Evolutionary conservation across 2,888 invertebrate species (phyloP).

Genomic region (Linyphia triangularis): DNA sequence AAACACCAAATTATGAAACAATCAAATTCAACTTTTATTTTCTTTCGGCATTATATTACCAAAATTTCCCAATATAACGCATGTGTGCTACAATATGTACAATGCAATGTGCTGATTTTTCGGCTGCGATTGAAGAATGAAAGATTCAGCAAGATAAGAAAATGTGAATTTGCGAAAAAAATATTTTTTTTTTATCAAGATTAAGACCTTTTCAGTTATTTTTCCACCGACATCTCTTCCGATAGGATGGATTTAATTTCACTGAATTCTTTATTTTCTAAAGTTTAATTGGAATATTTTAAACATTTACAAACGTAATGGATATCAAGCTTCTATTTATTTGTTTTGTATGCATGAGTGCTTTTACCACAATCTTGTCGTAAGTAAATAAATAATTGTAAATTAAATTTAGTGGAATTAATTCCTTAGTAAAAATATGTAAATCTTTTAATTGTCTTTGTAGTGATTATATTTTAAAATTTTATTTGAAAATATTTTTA

Average conservation of each 20-base stretch:
- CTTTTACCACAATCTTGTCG: not conserved
- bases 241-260: not conserved
- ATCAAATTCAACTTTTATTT: too few species aligned
- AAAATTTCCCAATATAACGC: not conserved
- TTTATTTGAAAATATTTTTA: too few species aligned
- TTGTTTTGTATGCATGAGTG: not conserved
- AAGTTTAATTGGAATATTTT: not conserved
- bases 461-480: too few species aligned
- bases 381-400: too few species aligned
- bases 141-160: not conserved
- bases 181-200: not conserved
- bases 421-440: too few species aligned
- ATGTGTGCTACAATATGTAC: not conserved
- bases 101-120: not conserved
- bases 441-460: too few species aligned
- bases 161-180: not conserved
- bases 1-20: too few species aligned
- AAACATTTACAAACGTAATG: not conserved
- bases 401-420: too few species aligned
- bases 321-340: not conserved
- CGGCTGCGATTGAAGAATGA: not conserved
- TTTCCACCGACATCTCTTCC: not conserved
- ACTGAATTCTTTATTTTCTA: not conserved
- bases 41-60: not conserved
- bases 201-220: not conserved